phyloP scores from a whole-genome alignment of 1,140 invertebrate species.

The Meloidogyne hapla region DNA sequence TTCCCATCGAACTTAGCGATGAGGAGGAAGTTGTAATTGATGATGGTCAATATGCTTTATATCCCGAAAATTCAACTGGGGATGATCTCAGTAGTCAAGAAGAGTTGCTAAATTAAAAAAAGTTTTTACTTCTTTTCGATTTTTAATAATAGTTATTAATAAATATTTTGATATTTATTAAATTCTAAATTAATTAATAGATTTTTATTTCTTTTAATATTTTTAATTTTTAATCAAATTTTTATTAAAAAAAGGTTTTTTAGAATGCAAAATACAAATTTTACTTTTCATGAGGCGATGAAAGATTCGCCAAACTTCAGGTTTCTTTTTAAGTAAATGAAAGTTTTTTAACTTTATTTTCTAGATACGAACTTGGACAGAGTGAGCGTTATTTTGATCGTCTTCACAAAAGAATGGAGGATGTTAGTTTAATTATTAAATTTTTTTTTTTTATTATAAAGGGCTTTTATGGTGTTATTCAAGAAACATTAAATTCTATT shows the following conservation, averaged over 20 bases:
- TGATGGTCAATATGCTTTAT: neutral
- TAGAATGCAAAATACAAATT: neutral
- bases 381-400: constrained; percentile 44
- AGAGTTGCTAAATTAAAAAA: neutral
- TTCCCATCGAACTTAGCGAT: neutral
- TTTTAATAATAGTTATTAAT: neutral
- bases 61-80: neutral
- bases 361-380: constrained; percentile 22
- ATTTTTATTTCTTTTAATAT: neutral
- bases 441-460: neutral
- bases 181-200: too few species aligned
- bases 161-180: too few species aligned
- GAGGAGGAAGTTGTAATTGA: neutral
- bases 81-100: neutral
- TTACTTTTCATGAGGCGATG: constrained; percentile 9
- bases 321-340: neutral
- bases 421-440: constrained; percentile 41
- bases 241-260: neutral
- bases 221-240: too few species aligned
- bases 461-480: constrained; percentile 20
- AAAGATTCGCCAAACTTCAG: constrained; percentile 30
- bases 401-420: constrained; percentile 49
- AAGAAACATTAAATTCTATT: too few species aligned
- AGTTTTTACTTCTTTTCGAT: neutral
- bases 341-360: neutral